These are phyloP conservation scores for Gymnorhina tibicen DNA, from an alignment of 2,113 vertebrate species.

Conservation along the genomic window DNA sequence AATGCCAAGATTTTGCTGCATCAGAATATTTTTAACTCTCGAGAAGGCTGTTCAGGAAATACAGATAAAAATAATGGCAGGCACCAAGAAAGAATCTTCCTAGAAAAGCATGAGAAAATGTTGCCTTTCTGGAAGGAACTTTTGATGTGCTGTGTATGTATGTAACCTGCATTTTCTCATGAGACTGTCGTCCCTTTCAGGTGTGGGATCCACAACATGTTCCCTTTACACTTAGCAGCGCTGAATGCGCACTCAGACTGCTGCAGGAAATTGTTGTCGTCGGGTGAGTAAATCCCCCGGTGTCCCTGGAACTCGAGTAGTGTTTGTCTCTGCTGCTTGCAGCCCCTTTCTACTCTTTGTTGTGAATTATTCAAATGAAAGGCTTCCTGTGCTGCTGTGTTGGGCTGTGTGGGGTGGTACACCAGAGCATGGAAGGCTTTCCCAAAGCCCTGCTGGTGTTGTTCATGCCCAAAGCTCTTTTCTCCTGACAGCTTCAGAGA, in stretches of 20 bases:
- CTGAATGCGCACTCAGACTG: slow-evolving; percentile 94
- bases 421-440: not conserved
- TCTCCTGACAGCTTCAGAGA: not conserved
- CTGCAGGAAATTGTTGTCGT: slow-evolving; percentile 93
- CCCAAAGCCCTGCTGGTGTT: not conserved
- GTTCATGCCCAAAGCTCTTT: not conserved
- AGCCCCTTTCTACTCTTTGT: not conserved
- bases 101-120: not conserved
- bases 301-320: not conserved
- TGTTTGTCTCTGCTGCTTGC: not conserved
- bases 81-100: not conserved
- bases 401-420: not conserved
- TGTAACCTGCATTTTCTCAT: not conserved
- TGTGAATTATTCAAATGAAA: not conserved
- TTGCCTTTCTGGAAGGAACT: not conserved
- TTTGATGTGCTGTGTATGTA: not conserved
- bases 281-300: slow-evolving; percentile 75
- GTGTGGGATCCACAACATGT: slow-evolving; percentile 94
- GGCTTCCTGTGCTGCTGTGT: slow-evolving; percentile 11
- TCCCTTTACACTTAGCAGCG: slow-evolving; percentile 92
- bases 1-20: not conserved
- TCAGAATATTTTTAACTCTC: not conserved
- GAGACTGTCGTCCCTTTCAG: slow-evolving; percentile 62
- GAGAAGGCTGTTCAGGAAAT: not conserved
- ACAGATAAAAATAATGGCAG: not conserved